Base-by-base conservation (phyloP, 1,140 invertebrate genomes). In the Neodiprion fabricii region DNA sequence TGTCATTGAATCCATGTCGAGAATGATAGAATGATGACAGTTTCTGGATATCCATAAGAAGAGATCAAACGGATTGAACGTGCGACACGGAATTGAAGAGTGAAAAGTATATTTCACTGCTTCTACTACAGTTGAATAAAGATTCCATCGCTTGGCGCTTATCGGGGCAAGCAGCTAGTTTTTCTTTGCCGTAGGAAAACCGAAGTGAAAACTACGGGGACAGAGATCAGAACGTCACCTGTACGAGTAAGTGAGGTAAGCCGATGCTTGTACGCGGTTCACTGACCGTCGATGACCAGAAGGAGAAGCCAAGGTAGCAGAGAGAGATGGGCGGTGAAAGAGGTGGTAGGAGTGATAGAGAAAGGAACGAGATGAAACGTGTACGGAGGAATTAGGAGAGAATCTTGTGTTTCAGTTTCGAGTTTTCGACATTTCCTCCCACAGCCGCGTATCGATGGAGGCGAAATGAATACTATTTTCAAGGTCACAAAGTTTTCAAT, bases 251-350 rank as follows among this genome's bases (percentile, higher is more conserved):
- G 66, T 66, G 70, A 61, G 49, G 48, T 61, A 28, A 28, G 53
- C 53, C 12, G 67, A n/a, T 65, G 47, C 66, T 28, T 67, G 71
- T 72, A 69, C 53, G 61, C 11, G 80, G 81, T 78, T 83, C 79
- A 77, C 70, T 82, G 81, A 83, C 82, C 82, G 79, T 48, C 67
- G 79, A 73, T 81, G 81, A 81, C 79, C 82, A 83, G 82, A 81
- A 77, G 71, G 53, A 61, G 53, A 61, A 61, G 53, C 11, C 53
- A 61, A 61, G 53, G 53, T 61, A 61, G 53, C 53, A 61, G 53
- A 61, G 53, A 12, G 53, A 61, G 53, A 61, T 61, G 53, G n/a
- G 11, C 11, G 53, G 53, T 61, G 3, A 40, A 40, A 61, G 11
- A 61, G 53, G n/a, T 61, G 53, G 53, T 5, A 40, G 28, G 28